A percentile compares a stretch with the other conserved stretches of the same genome.
Evolutionary conservation across 2,113 vertebrate species (phyloP).

Genomic region (Neodon shergylaensis): DNA sequence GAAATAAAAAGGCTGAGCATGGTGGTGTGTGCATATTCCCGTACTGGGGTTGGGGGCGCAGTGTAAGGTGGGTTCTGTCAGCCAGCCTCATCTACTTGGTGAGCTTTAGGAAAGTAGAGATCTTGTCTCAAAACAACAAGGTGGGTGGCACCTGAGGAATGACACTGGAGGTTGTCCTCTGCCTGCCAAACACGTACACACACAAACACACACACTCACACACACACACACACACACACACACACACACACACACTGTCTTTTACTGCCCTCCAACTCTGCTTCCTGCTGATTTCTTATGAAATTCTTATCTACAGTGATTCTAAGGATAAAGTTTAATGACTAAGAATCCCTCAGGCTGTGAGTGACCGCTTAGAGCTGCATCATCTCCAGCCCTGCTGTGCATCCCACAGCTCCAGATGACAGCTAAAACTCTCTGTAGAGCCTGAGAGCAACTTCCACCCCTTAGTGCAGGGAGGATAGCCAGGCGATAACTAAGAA

Average conservation of each 20-base stretch:
- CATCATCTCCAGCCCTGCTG: not conserved
- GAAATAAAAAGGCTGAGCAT: not conserved
- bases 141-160: not conserved
- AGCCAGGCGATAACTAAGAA: not conserved
- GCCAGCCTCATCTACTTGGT: not conserved
- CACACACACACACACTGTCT: not conserved
- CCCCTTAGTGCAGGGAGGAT: accelerated
- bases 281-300: not conserved
- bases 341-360: not conserved
- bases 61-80: no score
- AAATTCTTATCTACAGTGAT: not conserved
- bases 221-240: not conserved
- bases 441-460: not conserved
- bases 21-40: not conserved
- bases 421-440: not conserved
- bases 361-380: not conserved
- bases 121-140: not conserved
- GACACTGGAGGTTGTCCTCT: not conserved
- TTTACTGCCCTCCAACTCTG: not conserved
- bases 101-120: not conserved
- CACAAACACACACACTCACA: not conserved
- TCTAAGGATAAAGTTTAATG: not conserved
- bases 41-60: no score
- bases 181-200: not conserved
- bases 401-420: not conserved